Percentiles rank a stretch among this genome's conserved stretches.
Conservation (phyloP, 2,888 invertebrate genomes). For the Boloria selene region DNA sequence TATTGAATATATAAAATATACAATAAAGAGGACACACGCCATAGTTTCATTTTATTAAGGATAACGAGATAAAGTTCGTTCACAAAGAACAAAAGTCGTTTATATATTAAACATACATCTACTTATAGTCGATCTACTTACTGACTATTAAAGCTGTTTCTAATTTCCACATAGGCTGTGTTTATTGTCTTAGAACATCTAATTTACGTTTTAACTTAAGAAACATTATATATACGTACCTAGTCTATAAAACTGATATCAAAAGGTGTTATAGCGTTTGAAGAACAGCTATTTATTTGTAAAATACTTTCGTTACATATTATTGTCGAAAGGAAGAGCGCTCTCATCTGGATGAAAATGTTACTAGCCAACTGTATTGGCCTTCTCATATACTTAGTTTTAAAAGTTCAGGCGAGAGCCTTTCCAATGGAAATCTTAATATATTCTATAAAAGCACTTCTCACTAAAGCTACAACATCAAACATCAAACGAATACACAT, state of each 20-base stretch:
- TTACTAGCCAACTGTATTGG: neutral
- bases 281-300: conserved; percentile 7
- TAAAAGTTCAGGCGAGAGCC: conserved; percentile 23
- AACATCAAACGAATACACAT: conserved; percentile 71
- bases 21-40: conserved; percentile 2
- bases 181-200: conserved; percentile 23
- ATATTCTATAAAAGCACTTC: conserved; percentile 77
- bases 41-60: neutral
- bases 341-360: conserved; percentile 7
- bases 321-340: conserved; percentile 10
- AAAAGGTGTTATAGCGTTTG: conserved; percentile 16
- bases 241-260: conserved; percentile 25
- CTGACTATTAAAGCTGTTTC: conserved; percentile 75
- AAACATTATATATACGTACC: conserved; percentile 6
- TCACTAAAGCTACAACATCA: conserved; percentile 74
- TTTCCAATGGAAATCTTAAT: conserved; percentile 48
- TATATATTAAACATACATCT: neutral
- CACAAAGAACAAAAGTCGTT: neutral
- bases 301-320: neutral
- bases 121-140: conserved; percentile 46
- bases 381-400: no score
- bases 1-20: conserved; percentile 13
- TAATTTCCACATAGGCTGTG: conserved; percentile 54
- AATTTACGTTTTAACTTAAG: conserved; percentile 6
- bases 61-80: neutral